Evolutionary conservation across 1,140 invertebrate species (phyloP), one percentile per base, ranked within the genome.

Genomic region (Drosophila malerkotliana): DNA sequence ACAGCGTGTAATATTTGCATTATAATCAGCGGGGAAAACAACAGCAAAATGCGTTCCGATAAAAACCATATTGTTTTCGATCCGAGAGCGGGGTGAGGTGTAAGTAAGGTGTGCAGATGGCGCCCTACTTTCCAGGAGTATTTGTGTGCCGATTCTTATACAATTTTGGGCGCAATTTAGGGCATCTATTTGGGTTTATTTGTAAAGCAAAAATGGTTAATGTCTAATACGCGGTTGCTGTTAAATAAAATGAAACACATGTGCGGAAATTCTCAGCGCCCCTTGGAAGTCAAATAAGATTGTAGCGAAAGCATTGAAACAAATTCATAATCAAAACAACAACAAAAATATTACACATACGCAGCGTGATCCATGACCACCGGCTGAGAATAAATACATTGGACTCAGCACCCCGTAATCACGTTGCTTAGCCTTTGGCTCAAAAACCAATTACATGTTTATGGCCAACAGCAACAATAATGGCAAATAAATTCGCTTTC

Each of bases 1-100:
- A 53, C 79, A 68, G 82, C 78, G 82, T 88, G 83, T 87, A 88
- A 88, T 82, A 79, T 82, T 87, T 87, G 77, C 63, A 77, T 85
- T 88, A 87, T 88, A 87, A 87, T 87, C 82, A 87, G 76, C 64
- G 34, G 53, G 14, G 37, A 39, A 57, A 56, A 44, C 82, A 87
- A 82, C 64, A 56, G 44, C n/a, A 39, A 39, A 69, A 48, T 34
- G 8, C 8, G 49, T 10, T 48, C 28, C 79, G 82, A 87, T 87
- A 82, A 87, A 88, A 79, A 79, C 82, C 82, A 87, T 88, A 87
- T 87, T 87, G 83, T 88, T 75, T 54, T 77, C 48, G 55, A 63
- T 63, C 51, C 7, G 41, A n/a, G 24, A 45, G 54, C 58, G 64
- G 51, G 37, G 7, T 8, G 28, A 34, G 49, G 34, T 37, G 14